Evolutionary conservation across 2,888 invertebrate species (phyloP), one percentile per base, ranked within the genome.

Genomic region (Epistrophella euchroma): DNA sequence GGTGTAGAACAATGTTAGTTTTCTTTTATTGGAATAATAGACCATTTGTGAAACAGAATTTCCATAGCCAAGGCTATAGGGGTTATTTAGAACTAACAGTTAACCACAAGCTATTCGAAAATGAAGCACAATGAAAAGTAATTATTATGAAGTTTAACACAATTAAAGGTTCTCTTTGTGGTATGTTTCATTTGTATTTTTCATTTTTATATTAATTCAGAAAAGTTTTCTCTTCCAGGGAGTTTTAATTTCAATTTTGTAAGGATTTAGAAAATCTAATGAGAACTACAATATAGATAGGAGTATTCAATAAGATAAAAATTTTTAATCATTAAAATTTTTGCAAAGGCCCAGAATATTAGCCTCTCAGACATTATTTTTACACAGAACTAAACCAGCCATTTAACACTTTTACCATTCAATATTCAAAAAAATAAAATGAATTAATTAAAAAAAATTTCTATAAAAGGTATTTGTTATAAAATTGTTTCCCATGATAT

Each of bases 21-120:
- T 68, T 52, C 50, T 40, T 52, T 50, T 52, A 50, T 68, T 68
- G 37, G 37, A 68, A 68, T 68, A 68, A 52, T 50, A 50, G 47
- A 50, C 50, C 68, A 40, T 52, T 68, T 68, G 68, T 68, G 37
- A 3, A 35, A 40, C 17, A 13, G 32, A 25, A 52, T 52, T 68
- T 50, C 37, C 68, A 68, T 52, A 37, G 35, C 22, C 15, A 45
- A 19, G 22, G 22, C 50, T 68, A 52, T 68, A 52, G 15, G n/a
- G 52, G 68, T 68, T 68, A 68, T 68, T 68, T 37, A 50, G n/a
- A 4, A 40, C 22, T 52, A 37, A 50, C 15, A 25, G 35, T 40
- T 68, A 52, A 68, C 50, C 52, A 68, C 25, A 35, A 52, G 35
- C 52, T 52, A 52, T 68, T 52, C 47, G 37, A 17, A 52, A 68